These are phyloP conservation scores for Diadophis punctatus DNA, from an alignment of 2,113 vertebrate species.

Conservation along the genomic window DNA sequence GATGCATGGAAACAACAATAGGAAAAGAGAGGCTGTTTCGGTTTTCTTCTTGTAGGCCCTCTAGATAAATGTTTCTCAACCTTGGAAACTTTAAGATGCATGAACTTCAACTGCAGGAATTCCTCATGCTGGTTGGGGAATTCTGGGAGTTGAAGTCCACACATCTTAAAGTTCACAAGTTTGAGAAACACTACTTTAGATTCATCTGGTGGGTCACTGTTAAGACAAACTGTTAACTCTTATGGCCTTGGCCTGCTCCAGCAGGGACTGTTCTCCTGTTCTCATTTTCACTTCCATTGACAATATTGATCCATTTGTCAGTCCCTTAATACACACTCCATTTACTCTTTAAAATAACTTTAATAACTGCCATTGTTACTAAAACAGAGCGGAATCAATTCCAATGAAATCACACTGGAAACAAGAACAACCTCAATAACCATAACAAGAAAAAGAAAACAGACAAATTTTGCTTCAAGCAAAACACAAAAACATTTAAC, in stretches of 20 bases:
- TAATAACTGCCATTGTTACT: not conserved
- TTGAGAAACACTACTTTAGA: not conserved
- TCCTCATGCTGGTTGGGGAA: not conserved
- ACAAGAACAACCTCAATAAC: not conserved
- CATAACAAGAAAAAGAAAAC: not conserved
- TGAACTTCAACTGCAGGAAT: not conserved
- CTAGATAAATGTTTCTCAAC: not conserved
- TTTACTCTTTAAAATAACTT: not conserved
- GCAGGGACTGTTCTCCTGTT: not conserved
- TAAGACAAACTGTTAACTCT: not conserved
- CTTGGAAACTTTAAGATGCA: not conserved
- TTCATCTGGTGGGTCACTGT: not conserved
- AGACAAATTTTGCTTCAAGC: not conserved
- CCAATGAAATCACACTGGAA: not conserved
- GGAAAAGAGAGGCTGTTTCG: not conserved
- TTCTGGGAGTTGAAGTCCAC: not conserved
- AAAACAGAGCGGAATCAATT: not conserved
- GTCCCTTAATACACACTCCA: not conserved
- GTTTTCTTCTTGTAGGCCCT: not conserved
- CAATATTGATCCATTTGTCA: not conserved
- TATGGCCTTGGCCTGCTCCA: not conserved
- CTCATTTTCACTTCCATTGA: not conserved
- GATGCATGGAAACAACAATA: not conserved
- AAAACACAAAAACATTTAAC: not conserved
- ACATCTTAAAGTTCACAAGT: not conserved